Evolutionary conservation across 2,797 vertebrate species (phyloP).

Genomic region (Borostomias antarcticus): DNA sequence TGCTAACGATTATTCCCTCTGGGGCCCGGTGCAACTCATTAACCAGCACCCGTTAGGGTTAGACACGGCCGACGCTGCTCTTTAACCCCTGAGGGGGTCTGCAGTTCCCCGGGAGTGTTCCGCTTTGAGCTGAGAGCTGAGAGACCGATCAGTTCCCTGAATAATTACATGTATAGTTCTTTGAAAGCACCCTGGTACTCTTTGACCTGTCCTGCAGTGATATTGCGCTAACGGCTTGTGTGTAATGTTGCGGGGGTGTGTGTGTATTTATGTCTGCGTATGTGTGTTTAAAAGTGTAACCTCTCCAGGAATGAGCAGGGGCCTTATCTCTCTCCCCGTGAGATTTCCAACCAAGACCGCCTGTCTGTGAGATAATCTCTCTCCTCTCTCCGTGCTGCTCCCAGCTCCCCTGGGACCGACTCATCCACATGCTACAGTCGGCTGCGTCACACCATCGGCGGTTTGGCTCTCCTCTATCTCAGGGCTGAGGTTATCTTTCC

Average conservation of each 20-base stretch:
- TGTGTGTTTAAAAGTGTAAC: background rate
- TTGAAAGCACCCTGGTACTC: too few species aligned
- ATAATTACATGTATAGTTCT: too few species aligned
- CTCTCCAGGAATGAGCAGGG: background rate
- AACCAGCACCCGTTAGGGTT: constrained; percentile 30
- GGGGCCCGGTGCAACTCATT: constrained; percentile 55
- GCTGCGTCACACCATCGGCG: background rate
- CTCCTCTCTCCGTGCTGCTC: background rate
- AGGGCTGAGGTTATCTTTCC: background rate
- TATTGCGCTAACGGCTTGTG: too few species aligned
- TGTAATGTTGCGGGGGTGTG: constrained; percentile 4
- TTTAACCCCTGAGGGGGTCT: too few species aligned
- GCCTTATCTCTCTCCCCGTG: too few species aligned
- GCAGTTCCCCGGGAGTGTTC: too few species aligned
- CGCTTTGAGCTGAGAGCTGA: too few species aligned
- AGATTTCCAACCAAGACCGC: too few species aligned
- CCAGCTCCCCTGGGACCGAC: background rate
- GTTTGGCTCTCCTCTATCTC: background rate
- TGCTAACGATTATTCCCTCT: constrained; percentile 47
- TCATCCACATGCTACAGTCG: background rate
- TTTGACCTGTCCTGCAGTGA: too few species aligned
- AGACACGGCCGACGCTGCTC: background rate
- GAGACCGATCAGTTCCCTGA: too few species aligned
- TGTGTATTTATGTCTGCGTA: background rate
- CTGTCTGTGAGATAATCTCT: background rate